Base-by-base conservation (phyloP, 2,113 vertebrate genomes). In the Euleptes europaea region DNA sequence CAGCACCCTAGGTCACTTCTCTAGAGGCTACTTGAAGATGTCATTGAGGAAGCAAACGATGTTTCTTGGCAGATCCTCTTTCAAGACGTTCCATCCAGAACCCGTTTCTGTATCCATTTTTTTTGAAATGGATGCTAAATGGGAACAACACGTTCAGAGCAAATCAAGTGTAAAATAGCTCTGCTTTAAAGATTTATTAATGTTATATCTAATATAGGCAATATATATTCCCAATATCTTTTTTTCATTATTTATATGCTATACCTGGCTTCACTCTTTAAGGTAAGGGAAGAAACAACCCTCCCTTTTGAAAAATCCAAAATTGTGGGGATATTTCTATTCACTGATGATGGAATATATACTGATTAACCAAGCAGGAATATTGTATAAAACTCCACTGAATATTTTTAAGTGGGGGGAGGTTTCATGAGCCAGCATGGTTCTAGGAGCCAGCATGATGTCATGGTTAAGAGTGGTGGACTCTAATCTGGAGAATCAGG, bases 121-220 rank as follows among this genome's bases (percentile, higher is more conserved):
- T 69, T 10, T 33, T 51, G n/a, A n/a, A n/a, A n/a, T n/a, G n/a
- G n/a, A n/a, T n/a, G n/a, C n/a, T n/a, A 81, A 76, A 51, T 81
- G 44, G 79, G 79, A 81, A 81, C 66, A 21, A 70, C 65, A 69
- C 66, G 66, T 81, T 81, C 65, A 49, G 63, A 49, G 66, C 65
- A 81, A 81, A 81, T 70, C 65, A 81, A 70, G 79, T 65, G 51
- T 81, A 70, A 80, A 81, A 81, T 81, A 81, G n/a, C 44, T 51
- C 51, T 70, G 44, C 44, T 38, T 11, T 35, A 49, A 70, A 81
- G 42, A 69, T 70, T 69, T 69, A 81, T 70, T 35, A 35, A 11
- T 47, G 28, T 44, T n/a, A 35, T 26, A 14, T 44, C 42, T 21
- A 67, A 69, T 70, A 70, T 67, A 81, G 65, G 35, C 51, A 69